Percentiles rank a stretch among this genome's conserved stretches.
Conservation (phyloP, 2,113 vertebrate genomes). For the Sterna hirundo region DNA sequence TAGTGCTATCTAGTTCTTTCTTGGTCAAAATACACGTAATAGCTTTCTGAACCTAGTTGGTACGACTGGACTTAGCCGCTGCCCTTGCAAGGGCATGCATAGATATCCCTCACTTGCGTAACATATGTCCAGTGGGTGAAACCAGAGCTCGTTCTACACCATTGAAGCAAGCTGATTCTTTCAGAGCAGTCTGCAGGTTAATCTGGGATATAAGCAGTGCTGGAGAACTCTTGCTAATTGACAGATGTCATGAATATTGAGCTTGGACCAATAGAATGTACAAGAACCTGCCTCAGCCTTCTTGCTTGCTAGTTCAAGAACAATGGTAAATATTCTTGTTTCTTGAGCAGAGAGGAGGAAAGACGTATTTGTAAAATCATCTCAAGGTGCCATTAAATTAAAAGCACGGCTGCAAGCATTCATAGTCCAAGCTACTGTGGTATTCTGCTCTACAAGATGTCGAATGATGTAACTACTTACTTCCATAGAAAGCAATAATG, state of each 20-base stretch:
- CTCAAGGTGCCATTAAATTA: neutral
- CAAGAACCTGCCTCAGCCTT: neutral
- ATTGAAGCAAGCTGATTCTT: fast-evolving
- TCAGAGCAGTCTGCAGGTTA: neutral
- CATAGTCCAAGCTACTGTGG: neutral
- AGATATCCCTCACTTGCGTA: neutral
- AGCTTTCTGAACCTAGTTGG: neutral
- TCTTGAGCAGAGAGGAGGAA: neutral
- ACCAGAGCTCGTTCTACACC: neutral
- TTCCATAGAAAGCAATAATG: neutral
- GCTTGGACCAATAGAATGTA: neutral
- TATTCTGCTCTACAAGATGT: neutral
- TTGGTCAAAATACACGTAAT: fast-evolving
- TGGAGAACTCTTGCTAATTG: neutral
- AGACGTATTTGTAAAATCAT: neutral
- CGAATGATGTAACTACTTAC: neutral
- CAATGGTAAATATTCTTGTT: neutral
- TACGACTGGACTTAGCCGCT: neutral
- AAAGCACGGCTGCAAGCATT: neutral
- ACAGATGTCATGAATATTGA: neutral
- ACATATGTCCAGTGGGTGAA: neutral
- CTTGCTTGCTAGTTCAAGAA: neutral
- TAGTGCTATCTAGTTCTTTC: neutral
- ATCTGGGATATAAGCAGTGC: neutral
- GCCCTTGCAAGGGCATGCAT: neutral